These are phyloP conservation scores for Ischnura elegans DNA, from an alignment of 2,888 invertebrate genomes.

Conservation along the genomic window DNA sequence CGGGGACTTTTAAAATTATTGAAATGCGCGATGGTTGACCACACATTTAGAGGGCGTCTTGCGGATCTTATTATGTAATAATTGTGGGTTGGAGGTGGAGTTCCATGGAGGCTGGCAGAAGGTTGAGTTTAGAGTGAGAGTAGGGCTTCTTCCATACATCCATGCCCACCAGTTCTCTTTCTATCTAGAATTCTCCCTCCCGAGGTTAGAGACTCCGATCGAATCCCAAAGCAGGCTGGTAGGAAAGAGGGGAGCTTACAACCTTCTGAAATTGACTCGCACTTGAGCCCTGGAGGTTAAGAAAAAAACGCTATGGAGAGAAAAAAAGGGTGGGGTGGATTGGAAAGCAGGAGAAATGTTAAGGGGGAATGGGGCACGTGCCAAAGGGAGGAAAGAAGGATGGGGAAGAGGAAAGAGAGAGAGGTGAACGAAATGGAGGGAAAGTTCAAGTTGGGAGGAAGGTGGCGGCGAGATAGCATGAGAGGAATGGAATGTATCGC, in stretches of 20 bases:
- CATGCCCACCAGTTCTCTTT: background rate
- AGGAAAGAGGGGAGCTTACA: background rate
- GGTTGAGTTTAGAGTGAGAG: too few relatives aligned
- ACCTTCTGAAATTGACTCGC: constrained; percentile 5
- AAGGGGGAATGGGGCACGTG: background rate
- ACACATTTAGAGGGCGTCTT: too few relatives aligned
- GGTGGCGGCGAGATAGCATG: too few relatives aligned
- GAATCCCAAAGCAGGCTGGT: constrained; percentile 26
- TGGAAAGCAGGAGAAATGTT: background rate
- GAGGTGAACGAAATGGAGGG: background rate
- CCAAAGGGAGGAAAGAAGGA: background rate
- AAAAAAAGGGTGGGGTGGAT: background rate
- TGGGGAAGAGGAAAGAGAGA: background rate
- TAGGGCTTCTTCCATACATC: too few relatives aligned
- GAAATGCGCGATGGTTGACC: too few relatives aligned
- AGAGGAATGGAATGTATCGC: too few relatives aligned
- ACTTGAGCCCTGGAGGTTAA: background rate
- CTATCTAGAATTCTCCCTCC: constrained; percentile 16
- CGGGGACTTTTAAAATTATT: too few relatives aligned
- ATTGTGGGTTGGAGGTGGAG: too few relatives aligned
- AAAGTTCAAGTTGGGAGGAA: background rate
- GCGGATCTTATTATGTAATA: too few relatives aligned
- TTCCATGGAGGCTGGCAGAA: too few relatives aligned
- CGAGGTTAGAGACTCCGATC: background rate
- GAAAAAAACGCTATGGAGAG: background rate